These are phyloP conservation scores for Dasyurus viverrinus DNA, from an alignment of 2,113 vertebrate genomes.

Conservation along the genomic window DNA sequence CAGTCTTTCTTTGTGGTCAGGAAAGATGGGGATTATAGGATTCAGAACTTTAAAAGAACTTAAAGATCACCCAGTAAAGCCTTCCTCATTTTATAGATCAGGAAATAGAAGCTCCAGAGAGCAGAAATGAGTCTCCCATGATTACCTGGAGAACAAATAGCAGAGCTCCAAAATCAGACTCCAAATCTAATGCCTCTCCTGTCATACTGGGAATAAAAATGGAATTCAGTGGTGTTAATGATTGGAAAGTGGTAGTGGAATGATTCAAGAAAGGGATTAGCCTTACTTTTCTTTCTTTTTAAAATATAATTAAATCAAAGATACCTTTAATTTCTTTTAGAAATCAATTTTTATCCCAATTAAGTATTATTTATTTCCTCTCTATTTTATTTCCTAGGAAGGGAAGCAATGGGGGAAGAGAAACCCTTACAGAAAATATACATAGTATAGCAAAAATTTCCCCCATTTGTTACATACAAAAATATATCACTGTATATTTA, in stretches of 20 bases:
- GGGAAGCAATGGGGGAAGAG: background rate
- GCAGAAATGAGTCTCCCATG: background rate
- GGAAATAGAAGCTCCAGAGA: background rate
- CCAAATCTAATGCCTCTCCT: background rate
- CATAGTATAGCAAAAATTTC: background rate
- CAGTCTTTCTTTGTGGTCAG: constrained; percentile 45
- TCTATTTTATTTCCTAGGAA: background rate
- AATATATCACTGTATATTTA: background rate
- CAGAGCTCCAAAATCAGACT: background rate
- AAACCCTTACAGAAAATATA: background rate
- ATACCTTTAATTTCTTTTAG: background rate
- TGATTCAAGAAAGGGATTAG: background rate
- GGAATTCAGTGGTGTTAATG: background rate
- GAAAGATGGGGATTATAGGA: background rate
- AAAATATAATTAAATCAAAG: background rate
- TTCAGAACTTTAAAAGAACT: background rate
- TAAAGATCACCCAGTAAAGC: background rate
- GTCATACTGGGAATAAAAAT: background rate
- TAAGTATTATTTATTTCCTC: background rate
- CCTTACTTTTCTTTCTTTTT: background rate
- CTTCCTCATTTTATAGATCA: background rate
- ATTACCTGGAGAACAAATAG: background rate
- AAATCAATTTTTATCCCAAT: background rate
- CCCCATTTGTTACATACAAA: background rate
- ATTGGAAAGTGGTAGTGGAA: background rate